Conservation (phyloP, 1,140 invertebrate species). For the Papilio aristodemus region DNA sequence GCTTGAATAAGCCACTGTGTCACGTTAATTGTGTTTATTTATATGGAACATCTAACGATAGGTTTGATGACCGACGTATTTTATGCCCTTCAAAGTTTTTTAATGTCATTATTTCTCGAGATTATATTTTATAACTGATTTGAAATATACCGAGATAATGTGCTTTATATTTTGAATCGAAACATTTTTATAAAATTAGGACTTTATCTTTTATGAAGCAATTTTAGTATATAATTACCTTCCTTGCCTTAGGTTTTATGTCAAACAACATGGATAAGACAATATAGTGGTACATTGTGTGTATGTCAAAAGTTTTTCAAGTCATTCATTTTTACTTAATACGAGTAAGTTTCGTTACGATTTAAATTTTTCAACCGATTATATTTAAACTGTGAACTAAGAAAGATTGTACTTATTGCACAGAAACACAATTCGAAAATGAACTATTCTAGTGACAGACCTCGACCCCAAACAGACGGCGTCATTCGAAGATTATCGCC, state of each 20-base stretch:
- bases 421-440: constrained; percentile 24
- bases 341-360: too few species aligned
- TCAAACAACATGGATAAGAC: too few species aligned
- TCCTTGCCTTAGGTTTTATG: too few species aligned
- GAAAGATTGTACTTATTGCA: background rate
- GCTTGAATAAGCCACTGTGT: constrained; percentile 30
- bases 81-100: background rate
- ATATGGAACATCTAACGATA: constrained; percentile 23
- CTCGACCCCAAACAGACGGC: constrained; percentile 53
- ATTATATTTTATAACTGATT: background rate
- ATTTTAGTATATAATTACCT: too few species aligned
- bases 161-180: too few species aligned
- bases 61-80: constrained; percentile 4
- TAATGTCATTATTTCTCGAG: background rate
- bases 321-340: too few species aligned
- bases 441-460: constrained; percentile 27
- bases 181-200: too few species aligned
- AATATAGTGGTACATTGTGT: too few species aligned
- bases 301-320: too few species aligned
- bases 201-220: too few species aligned
- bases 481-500: constrained; percentile 73
- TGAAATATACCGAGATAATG: background rate
- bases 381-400: too few species aligned
- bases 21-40: constrained; percentile 30
- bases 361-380: too few species aligned